Evolutionary conservation across 2,113 vertebrate species (phyloP).

Genomic region (Sinocyclocheilus rhinocerous): DNA sequence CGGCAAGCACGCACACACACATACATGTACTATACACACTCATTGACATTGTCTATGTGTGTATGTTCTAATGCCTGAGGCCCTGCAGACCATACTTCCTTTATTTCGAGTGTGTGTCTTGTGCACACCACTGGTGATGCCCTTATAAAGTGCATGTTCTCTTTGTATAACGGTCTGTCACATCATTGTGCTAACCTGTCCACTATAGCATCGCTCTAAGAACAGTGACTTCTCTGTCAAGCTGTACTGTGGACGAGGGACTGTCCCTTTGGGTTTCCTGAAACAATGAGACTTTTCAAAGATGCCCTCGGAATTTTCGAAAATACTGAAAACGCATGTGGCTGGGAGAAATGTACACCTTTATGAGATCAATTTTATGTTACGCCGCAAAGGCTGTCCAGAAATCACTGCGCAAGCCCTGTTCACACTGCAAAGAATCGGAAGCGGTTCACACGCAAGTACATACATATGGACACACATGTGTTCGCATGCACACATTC

Average conservation of each 20-base stretch:
- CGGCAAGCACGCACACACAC: slow-evolving; percentile 47
- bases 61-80: slow-evolving; percentile 31
- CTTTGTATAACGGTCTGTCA: slow-evolving; percentile 7
- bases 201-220: neutral
- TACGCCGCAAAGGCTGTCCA: slow-evolving; percentile 64
- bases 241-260: neutral
- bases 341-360: slow-evolving; percentile 41
- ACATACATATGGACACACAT: slow-evolving; percentile 8
- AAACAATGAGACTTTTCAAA: slow-evolving; percentile 39
- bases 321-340: slow-evolving; percentile 35
- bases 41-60: slow-evolving; percentile 3
- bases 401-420: slow-evolving; percentile 65
- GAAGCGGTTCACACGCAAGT: slow-evolving; percentile 14
- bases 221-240: slow-evolving; percentile 28
- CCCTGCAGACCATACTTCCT: slow-evolving; percentile 10
- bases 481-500: slow-evolving; percentile 17
- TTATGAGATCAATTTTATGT: slow-evolving; percentile 66
- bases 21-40: slow-evolving; percentile 2
- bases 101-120: slow-evolving; percentile 20
- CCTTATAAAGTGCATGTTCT: slow-evolving; percentile 20
- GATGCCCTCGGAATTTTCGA: slow-evolving; percentile 13
- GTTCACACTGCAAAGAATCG: slow-evolving; percentile 63
- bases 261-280: slow-evolving; percentile 6
- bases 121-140: slow-evolving; percentile 25
- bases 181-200: slow-evolving; percentile 24